phyloP scores from a whole-genome alignment of 2,113 vertebrate genomes.

The Aptenodytes forsteri region DNA sequence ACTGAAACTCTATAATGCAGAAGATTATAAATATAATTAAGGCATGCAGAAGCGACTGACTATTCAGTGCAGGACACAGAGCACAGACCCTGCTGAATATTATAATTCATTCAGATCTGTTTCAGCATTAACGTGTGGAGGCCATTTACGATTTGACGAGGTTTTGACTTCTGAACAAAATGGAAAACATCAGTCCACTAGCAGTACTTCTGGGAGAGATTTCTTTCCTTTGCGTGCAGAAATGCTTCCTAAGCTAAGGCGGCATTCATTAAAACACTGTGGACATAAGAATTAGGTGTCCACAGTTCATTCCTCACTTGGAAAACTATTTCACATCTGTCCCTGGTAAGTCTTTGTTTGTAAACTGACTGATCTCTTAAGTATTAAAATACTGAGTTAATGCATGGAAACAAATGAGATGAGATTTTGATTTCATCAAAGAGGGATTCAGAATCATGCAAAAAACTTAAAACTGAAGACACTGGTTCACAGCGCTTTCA shows the following conservation, averaged over 20 bases:
- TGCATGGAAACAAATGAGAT: background rate
- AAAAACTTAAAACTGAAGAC: background rate
- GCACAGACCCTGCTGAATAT: background rate
- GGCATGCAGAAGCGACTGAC: rapidly evolving
- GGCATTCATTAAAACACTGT: background rate
- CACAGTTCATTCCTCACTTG: background rate
- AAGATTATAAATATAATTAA: background rate
- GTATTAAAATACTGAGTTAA: background rate
- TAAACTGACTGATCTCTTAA: background rate
- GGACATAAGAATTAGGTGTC: rapidly evolving
- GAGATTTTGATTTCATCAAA: background rate
- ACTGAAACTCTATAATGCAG: background rate
- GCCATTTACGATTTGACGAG: background rate
- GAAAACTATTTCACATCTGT: background rate
- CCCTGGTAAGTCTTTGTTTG: background rate
- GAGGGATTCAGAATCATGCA: background rate
- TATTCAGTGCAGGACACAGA: background rate
- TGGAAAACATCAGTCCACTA: background rate
- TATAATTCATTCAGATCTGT: background rate
- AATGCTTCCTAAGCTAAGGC: background rate
- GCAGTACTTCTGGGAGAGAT: background rate
- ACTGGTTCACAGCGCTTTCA: background rate
- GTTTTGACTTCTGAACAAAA: background rate
- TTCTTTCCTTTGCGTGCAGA: background rate
- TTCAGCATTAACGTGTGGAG: rapidly evolving